Base-by-base conservation (phyloP, 1,140 invertebrate genomes). In the Pteromalus puparum region DNA sequence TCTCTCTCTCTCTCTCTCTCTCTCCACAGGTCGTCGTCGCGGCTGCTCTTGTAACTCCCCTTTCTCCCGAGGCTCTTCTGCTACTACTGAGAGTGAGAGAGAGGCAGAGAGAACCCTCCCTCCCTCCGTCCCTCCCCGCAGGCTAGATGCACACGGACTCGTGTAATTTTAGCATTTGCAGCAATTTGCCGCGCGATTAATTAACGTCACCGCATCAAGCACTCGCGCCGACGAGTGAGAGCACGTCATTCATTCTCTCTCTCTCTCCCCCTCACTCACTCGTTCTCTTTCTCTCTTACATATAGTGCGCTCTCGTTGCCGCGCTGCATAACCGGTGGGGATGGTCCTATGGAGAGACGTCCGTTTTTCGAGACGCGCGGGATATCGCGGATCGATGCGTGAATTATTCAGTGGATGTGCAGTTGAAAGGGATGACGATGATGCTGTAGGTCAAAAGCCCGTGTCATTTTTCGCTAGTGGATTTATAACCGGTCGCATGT, bases 111-210 rank as follows among this genome's bases (percentile, higher is more conserved):
- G n/a, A n/a, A n/a, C n/a, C n/a, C n/a, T n/a, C n/a, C n/a, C n/a
- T n/a, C n/a, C n/a, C n/a, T n/a, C n/a, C n/a, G n/a, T 34, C 21
- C 15, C 42, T 73, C 30, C 42, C 46, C 28, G 30, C 46, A 2
- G 53, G 74, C 3, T 65, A 42, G 46, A 77, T 53, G 61, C 76
- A 21, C 34, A 24, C 42, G n/a, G 2, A 72, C 76, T 53, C 53
- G 67, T 10, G 67, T 82, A 82, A 85, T 85, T 85, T 82, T 82
- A 78, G 80, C 75, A 82, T 82, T 85, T 82, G 65, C 79, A 77
- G 84, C 73, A 85, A 85, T 85, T 85, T 85, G 73, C 79, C 67
- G 67, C 67, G 73, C 73, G 73, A 85, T 85, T 82, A 85, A 85
- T 85, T 85, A 81, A 82, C 67, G 65, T 82, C 79, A 68, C 73